A percentile compares a stretch with the other conserved stretches of the same genome.
Conservation (phyloP, 30 jellyfish, hydroid and myxozoan species). For the Turritopsis rubra region DNA sequence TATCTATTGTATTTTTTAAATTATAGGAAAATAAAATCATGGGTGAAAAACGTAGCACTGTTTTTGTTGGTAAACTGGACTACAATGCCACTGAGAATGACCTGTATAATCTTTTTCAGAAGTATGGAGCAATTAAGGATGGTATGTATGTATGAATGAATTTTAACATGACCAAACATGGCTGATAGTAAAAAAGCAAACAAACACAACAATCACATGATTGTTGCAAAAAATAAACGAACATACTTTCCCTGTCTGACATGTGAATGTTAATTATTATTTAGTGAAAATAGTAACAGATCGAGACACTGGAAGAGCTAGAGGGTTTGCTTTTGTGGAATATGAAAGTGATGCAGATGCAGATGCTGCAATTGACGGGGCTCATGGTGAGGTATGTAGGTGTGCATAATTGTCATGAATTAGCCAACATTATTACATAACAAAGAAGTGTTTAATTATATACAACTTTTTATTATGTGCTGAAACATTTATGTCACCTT, state of each 20-base stretch:
- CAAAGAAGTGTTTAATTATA: too few relatives aligned
- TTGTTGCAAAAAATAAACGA: not conserved
- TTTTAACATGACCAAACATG: too few relatives aligned
- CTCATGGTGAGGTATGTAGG: not conserved
- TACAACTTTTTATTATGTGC: too few relatives aligned
- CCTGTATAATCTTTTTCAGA: conserved; percentile 44
- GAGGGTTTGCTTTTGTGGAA: conserved; percentile 56
- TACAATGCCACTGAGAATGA: conserved; percentile 57
- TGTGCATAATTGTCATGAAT: not conserved
- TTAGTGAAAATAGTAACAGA: not conserved
- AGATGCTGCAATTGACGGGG: conserved; percentile 27
- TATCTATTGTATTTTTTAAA: not conserved
- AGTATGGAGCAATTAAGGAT: conserved; percentile 55
- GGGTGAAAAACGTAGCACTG: conserved; percentile 55
- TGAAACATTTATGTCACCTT: too few relatives aligned
- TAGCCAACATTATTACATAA: too few relatives aligned
- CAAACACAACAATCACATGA: not conserved
- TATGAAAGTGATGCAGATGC: conserved; percentile 31
- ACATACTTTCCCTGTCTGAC: too few relatives aligned
- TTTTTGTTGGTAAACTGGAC: conserved; percentile 61
- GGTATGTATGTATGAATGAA: conserved; percentile 34
- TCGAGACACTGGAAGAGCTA: conserved; percentile 37
- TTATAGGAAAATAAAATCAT: conserved; percentile 1
- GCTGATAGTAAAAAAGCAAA: too few relatives aligned
- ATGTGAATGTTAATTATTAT: not conserved